Percentiles rank a stretch among this genome's conserved stretches.
Conservation (phyloP, 2,113 vertebrate species). For the Sinocyclocheilus maitianheensis region DNA sequence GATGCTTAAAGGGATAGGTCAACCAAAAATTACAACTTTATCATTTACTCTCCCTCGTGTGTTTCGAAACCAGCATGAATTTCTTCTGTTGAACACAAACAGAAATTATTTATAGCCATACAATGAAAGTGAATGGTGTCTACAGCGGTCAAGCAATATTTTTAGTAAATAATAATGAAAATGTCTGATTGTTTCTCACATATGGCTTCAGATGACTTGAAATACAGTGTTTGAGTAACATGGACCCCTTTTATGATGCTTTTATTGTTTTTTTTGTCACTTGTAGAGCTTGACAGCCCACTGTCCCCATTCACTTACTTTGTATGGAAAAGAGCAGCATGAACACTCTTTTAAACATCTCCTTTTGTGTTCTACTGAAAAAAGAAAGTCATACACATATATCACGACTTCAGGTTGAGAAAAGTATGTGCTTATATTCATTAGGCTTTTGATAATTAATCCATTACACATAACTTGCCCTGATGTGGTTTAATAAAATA, state of each 20-base stretch:
- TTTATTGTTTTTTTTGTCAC: neutral
- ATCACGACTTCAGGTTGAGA: neutral
- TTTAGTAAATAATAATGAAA: neutral
- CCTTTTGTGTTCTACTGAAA: neutral
- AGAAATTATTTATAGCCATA: neutral
- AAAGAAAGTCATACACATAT: neutral
- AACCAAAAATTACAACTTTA: neutral
- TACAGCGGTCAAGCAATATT: neutral
- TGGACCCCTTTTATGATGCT: neutral
- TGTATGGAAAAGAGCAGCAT: neutral
- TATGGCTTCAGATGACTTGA: neutral
- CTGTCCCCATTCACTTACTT: neutral
- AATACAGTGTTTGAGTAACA: neutral
- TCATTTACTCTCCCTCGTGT: neutral
- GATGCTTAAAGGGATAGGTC: neutral
- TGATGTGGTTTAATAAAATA: slow-evolving; percentile 29
- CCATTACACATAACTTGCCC: neutral
- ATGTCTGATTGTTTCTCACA: neutral
- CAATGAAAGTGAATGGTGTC: neutral
- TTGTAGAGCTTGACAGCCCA: neutral
- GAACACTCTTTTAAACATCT: neutral
- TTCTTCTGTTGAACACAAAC: neutral
- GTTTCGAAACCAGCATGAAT: neutral
- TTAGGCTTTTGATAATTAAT: neutral
- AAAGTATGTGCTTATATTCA: slow-evolving; percentile 8